phyloP scores from a whole-genome alignment of 1,140 invertebrate genomes.

The Zaprionus ghesquierei region DNA sequence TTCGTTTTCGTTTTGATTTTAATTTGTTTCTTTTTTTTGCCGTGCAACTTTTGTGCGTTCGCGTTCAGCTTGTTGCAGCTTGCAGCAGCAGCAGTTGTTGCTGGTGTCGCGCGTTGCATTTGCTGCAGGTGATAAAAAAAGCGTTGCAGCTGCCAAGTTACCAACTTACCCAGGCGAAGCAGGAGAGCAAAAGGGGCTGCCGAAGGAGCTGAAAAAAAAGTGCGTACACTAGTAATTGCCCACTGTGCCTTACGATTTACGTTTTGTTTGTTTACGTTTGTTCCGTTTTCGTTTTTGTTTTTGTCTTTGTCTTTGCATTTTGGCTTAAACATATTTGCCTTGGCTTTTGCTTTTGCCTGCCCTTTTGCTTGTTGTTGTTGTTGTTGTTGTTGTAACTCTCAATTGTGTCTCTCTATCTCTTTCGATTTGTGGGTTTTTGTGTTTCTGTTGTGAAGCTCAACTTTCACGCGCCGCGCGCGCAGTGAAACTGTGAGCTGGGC shows the following conservation, averaged over 20 bases:
- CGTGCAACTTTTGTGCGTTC: not conserved
- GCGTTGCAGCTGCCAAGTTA: conserved; percentile 12
- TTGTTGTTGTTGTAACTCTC: conserved; percentile 3
- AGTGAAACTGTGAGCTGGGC: conserved; percentile 72
- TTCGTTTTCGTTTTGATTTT: conserved; percentile 16
- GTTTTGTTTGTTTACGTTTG: conserved; percentile 23
- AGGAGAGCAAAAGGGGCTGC: conserved; percentile 17
- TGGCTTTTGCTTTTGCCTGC: conserved; percentile 23
- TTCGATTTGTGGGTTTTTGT: conserved; percentile 25
- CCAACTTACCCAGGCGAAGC: conserved; percentile 6
- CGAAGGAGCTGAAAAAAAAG: conserved; percentile 43
- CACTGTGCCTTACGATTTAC: not conserved
- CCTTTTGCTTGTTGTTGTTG: conserved; percentile 36
- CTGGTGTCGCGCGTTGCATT: not conserved
- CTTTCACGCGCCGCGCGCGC: conserved; percentile 73
- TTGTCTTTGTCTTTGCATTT: conserved; percentile 2
- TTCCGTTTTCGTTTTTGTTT: not conserved
- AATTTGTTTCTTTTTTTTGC: conserved; percentile 21
- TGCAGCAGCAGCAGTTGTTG: not conserved
- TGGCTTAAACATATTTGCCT: conserved; percentile 8
- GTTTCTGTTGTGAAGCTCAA: conserved; percentile 61
- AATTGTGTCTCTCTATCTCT: conserved; percentile 1
- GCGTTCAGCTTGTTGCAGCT: not conserved
- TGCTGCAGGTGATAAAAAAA: conserved; percentile 9
- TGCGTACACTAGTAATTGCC: conserved; percentile 51